phyloP scores from a whole-genome alignment of 2,797 vertebrate genomes.

The Mastacembelus armatus region DNA sequence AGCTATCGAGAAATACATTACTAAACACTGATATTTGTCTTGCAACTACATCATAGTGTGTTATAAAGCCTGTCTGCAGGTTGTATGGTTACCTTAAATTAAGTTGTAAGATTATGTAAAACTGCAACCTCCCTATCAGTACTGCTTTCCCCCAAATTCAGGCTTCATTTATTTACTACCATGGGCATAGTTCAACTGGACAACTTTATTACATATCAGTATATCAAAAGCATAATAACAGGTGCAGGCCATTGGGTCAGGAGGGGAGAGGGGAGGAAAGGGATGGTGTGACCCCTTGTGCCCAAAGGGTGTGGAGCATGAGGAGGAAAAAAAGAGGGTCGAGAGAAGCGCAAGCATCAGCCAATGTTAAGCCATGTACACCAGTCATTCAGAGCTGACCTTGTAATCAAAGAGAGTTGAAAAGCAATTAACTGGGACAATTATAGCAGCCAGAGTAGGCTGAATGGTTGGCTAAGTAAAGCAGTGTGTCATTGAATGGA shows the following conservation, averaged over 20 bases:
- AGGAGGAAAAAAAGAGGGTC: conserved; percentile 33
- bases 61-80: background rate
- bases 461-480: conserved; percentile 89
- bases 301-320: background rate
- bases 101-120: too few relatives aligned
- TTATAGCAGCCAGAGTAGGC: conserved; percentile 85
- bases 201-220: conserved; percentile 33
- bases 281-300: conserved; percentile 28
- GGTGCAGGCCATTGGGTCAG: too few relatives aligned
- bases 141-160: background rate
- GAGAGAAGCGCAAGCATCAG: conserved; percentile 36
- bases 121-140: too few relatives aligned
- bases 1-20: background rate
- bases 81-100: background rate
- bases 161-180: conserved; percentile 3
- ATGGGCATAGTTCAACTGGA: background rate
- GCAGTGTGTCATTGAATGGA: conserved; percentile 88
- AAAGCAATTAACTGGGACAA: conserved; percentile 91
- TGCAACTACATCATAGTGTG: background rate
- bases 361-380: conserved; percentile 74
- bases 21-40: background rate
- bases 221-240: conserved; percentile 39
- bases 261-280: background rate
- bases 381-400: conserved; percentile 83
- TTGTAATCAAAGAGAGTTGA: conserved; percentile 89